These are phyloP conservation scores for Nemotelus pantherinus DNA, from an alignment of 2,888 invertebrate genomes.

Conservation along the genomic window DNA sequence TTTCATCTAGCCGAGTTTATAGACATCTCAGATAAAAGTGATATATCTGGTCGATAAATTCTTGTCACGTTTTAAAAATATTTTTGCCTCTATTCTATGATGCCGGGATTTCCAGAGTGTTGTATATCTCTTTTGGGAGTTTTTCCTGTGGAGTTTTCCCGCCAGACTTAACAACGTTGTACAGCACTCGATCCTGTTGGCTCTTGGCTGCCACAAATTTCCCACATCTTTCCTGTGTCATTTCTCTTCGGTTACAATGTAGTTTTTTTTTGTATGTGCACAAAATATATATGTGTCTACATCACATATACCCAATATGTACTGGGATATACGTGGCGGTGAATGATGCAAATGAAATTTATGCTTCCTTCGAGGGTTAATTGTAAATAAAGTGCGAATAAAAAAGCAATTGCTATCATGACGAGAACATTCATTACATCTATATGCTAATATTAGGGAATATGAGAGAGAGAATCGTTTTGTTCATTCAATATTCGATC, in stretches of 20 bases:
- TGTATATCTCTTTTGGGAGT: constrained; percentile 34
- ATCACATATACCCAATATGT: neutral
- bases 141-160: constrained; percentile 15
- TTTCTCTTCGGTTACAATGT: constrained; percentile 38
- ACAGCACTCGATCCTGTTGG: constrained; percentile 39
- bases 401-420: constrained; percentile 25
- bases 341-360: constrained; percentile 38
- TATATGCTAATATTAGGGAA: constrained; percentile 1
- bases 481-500: too few species aligned
- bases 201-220: constrained; percentile 48
- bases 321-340: neutral
- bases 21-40: constrained; percentile 46
- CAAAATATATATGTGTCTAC: neutral
- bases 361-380: constrained; percentile 36
- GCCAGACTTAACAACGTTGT: neutral
- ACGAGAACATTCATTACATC: constrained; percentile 20
- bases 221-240: constrained; percentile 46
- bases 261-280: neutral
- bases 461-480: neutral
- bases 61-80: constrained; percentile 62
- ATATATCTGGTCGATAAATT: constrained; percentile 58
- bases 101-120: constrained; percentile 33
- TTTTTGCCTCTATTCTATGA: constrained; percentile 53
- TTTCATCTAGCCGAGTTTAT: constrained; percentile 39
- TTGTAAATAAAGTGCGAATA: constrained; percentile 33